Percentiles rank a stretch among this genome's conserved stretches.
Evolutionary conservation across 2,797 vertebrate genomes (phyloP).

Genomic region (Loriculus beryllinus): DNA sequence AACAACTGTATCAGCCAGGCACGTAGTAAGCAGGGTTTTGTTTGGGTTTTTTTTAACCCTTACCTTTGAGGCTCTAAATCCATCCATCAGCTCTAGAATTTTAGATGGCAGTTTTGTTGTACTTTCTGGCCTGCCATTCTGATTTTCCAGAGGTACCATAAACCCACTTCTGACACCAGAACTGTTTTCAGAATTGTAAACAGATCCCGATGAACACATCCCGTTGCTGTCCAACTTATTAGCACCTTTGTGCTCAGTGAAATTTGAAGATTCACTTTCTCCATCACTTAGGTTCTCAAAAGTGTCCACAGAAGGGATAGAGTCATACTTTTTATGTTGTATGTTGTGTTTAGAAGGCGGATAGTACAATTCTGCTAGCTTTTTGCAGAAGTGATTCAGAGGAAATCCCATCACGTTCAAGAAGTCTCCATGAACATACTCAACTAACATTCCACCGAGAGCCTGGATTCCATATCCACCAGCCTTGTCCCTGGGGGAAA

Average conservation of each 20-base stretch:
- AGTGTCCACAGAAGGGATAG: slow-evolving; percentile 61
- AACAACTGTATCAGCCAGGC: background rate
- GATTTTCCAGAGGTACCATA: background rate
- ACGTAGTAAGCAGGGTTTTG: background rate
- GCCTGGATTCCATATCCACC: slow-evolving; percentile 96
- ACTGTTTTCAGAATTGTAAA: background rate
- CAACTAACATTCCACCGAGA: slow-evolving; percentile 93
- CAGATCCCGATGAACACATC: background rate
- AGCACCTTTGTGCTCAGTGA: background rate
- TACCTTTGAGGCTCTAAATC: slow-evolving; percentile 94
- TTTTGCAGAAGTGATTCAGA: slow-evolving; percentile 93
- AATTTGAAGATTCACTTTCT: slow-evolving; percentile 17
- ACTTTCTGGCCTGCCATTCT: background rate
- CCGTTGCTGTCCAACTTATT: background rate
- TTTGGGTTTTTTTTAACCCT: background rate
- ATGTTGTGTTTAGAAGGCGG: background rate
- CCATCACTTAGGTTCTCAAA: slow-evolving; percentile 53
- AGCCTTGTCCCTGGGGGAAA: slow-evolving; percentile 88
- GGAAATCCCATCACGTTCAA: slow-evolving; percentile 95
- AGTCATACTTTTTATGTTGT: slow-evolving; percentile 18
- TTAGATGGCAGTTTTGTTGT: slow-evolving; percentile 49
- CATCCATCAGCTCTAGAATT: slow-evolving; percentile 82
- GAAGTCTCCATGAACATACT: slow-evolving; percentile 89
- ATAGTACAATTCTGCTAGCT: slow-evolving; percentile 79
- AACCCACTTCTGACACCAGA: background rate